A percentile compares a stretch with the other conserved stretches of the same genome.
Evolutionary conservation across 1,140 invertebrate genomes (phyloP).

Genomic region (Saccostrea cuccullata): DNA sequence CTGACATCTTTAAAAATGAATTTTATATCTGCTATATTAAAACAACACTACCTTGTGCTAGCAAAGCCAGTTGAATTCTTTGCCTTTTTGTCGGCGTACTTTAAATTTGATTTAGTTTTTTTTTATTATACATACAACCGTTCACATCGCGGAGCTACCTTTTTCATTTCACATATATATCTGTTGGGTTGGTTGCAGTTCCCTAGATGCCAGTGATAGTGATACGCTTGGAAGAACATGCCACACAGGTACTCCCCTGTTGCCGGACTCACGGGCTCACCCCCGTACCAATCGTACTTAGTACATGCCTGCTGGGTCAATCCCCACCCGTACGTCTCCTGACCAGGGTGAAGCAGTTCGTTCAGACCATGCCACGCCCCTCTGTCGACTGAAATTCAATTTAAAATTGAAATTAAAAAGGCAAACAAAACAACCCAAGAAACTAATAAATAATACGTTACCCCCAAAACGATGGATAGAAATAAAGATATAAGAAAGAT

Average conservation of each 20-base stretch:
- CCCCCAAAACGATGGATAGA: no score
- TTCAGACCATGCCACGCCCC: conserved; percentile 4
- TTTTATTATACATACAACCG: no score
- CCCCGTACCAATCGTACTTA: not conserved
- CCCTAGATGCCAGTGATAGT: not conserved
- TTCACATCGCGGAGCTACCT: not conserved
- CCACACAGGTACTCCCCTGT: not conserved
- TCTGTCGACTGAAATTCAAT: not conserved
- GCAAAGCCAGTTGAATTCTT: no score
- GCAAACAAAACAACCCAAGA: not conserved
- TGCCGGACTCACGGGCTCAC: not conserved
- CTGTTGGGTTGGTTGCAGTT: not conserved
- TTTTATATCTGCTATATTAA: no score
- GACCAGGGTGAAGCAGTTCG: not conserved
- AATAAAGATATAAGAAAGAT: not conserved
- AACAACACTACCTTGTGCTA: no score
- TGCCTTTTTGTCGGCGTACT: no score
- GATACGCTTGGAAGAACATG: conserved; percentile 5
- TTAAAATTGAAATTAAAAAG: no score
- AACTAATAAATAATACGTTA: no score
- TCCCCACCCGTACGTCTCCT: not conserved
- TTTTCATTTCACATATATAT: conserved; percentile 35
- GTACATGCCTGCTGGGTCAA: not conserved
- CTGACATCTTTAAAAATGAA: no score
- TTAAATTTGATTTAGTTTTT: no score